Base-by-base conservation (phyloP, 1,140 invertebrate species). In the Panagrolaimus sp. region DNA sequence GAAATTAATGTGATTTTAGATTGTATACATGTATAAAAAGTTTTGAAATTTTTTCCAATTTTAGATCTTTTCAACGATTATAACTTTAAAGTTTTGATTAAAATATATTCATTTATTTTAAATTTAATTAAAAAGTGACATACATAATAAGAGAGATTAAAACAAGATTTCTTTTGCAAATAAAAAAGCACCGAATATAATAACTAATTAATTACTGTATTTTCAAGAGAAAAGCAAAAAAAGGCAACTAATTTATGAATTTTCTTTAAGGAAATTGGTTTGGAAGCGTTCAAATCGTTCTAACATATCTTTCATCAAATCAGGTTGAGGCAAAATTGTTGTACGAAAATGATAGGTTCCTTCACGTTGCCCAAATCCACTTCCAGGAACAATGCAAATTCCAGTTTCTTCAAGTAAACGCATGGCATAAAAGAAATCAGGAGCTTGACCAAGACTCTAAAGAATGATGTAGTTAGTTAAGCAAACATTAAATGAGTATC, bases 401-500 rank as follows among this genome's bases (percentile, higher is more conserved):
- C 92, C 94, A 15, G 92, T 96, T 52, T 89, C 87, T 85, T 99
- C 96, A 0, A 98, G 87, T 17, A 99, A 84, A 78, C 91, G 88
- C 85, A 93, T 95, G 43, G 93, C 94, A 84, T 98, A 98, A 84
- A 93, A 95, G 0, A 89, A 90, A 84, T 98, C 95, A 8, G 96
- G 90, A 26, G 88, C 84, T 84, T 83, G 82, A 28, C 79, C 69
- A 43, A 47, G 46, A 24, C 63, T 48, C 76, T 83, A 32, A 67
- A 83, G 7, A 71, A 65, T 21, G 43, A 28, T 32, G 17, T 12
- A 26, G 15, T 67, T 0, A 17, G n/a, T 12, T 15, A 26, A 44
- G 17, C 62, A 66, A 14, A 68, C 66, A 21, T 4, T 4, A 73
- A 32, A 65, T 46, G 55, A 72, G 28, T 43, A 15, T 32, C 76